Percentiles rank a stretch among this genome's conserved stretches.
Conservation (phyloP, 2,888 invertebrate genomes). For the Nephrotoma appendiculata region DNA sequence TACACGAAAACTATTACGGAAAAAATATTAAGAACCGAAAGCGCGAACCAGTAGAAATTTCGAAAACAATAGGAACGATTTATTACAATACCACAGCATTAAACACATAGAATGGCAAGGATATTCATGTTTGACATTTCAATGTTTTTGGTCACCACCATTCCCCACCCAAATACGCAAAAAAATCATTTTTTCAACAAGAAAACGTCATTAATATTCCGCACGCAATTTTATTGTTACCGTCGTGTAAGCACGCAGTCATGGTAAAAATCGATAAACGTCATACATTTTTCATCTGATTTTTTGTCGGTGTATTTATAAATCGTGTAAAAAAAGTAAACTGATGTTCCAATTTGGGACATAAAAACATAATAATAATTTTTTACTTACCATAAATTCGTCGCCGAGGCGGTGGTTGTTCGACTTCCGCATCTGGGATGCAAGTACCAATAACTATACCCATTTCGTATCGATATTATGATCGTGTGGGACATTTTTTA, state of each 20-base stretch:
- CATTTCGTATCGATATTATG: constrained; percentile 29
- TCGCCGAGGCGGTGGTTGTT: constrained; percentile 19
- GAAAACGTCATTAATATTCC: neutral
- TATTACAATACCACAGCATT: neutral
- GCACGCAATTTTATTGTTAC: neutral
- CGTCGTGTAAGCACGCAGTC: neutral
- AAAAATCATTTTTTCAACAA: neutral
- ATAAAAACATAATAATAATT: neutral
- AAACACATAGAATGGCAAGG: neutral
- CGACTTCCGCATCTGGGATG: constrained; percentile 49
- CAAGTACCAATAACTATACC: constrained; percentile 60
- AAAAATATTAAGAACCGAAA: neutral
- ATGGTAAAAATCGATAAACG: neutral
- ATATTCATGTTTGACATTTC: neutral
- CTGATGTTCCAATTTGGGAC: too few species aligned
- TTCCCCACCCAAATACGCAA: neutral
- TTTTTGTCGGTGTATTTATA: neutral
- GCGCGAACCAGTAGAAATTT: neutral
- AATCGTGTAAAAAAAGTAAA: neutral
- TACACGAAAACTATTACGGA: neutral
- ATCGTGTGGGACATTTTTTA: neutral
- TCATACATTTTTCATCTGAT: neutral
- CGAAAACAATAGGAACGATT: neutral
- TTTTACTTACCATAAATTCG: constrained; percentile 34
- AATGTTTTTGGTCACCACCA: neutral